These are phyloP conservation scores for Pseudochirops corinnae DNA, from an alignment of 2,797 vertebrate genomes.

Conservation along the genomic window DNA sequence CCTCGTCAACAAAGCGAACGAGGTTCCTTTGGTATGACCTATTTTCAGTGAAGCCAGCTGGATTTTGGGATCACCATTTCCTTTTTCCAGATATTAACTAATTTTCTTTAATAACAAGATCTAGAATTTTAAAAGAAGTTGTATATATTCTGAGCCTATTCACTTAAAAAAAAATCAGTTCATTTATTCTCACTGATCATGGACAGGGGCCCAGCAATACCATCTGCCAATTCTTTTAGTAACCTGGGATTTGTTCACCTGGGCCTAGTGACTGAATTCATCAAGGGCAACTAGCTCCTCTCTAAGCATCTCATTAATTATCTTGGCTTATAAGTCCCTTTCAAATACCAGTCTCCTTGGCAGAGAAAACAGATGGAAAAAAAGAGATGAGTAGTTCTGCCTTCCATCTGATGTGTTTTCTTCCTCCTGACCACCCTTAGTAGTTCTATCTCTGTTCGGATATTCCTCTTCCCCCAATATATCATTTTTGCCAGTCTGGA, in stretches of 20 bases:
- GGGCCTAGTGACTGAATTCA: background rate
- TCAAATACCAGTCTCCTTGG: background rate
- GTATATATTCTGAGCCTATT: background rate
- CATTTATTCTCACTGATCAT: background rate
- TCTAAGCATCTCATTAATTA: background rate
- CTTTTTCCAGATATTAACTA: background rate
- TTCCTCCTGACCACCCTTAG: background rate
- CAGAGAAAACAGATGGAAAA: background rate
- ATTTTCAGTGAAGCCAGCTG: background rate
- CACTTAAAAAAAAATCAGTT: background rate
- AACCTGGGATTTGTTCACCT: background rate
- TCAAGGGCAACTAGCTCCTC: background rate
- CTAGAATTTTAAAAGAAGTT: background rate
- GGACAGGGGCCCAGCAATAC: background rate
- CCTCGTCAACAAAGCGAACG: background rate
- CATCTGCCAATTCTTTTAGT: background rate
- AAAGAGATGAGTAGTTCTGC: background rate
- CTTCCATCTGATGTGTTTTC: background rate
- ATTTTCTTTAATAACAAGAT: background rate
- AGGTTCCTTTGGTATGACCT: background rate
- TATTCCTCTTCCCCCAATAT: background rate
- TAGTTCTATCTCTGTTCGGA: background rate
- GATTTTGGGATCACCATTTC: background rate
- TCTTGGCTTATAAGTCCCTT: background rate
- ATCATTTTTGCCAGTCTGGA: background rate